Evolutionary conservation across 2,888 invertebrate species (phyloP).

Genomic region (Sepiola atlantica): DNA sequence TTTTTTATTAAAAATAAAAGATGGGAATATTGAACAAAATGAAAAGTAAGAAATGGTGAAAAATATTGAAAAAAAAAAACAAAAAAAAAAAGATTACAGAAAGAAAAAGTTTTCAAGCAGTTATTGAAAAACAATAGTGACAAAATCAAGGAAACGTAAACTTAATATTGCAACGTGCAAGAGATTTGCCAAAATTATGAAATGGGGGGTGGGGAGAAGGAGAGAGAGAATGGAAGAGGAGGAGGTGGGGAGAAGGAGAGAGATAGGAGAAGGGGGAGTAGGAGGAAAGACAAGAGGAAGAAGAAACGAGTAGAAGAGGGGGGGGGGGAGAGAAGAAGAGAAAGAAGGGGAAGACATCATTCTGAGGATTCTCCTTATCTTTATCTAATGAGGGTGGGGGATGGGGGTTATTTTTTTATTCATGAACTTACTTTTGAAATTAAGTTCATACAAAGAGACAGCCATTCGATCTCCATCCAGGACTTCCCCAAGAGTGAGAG

Average conservation of each 20-base stretch:
- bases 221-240: background rate
- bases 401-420: background rate
- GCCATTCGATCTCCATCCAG: slow-evolving; percentile 78
- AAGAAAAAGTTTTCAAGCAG: background rate
- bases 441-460: slow-evolving; percentile 75
- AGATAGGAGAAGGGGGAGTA: too few relatives aligned
- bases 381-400: background rate
- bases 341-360: background rate
- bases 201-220: background rate
- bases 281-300: too few relatives aligned
- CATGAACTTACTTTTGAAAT: slow-evolving; percentile 73
- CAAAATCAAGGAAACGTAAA: background rate
- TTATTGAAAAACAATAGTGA: background rate
- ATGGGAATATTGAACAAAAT: background rate
- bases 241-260: too few relatives aligned
- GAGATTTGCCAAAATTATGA: background rate
- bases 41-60: background rate
- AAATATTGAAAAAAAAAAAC: background rate
- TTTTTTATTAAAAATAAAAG: background rate
- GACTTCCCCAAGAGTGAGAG: slow-evolving; percentile 77
- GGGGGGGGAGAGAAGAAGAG: too few relatives aligned
- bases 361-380: background rate
- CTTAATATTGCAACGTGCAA: background rate
- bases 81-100: background rate
- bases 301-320: too few relatives aligned